Percentiles rank a stretch among this genome's conserved stretches.
phyloP scores from a whole-genome alignment of 2,888 invertebrate species.

The Shargacucullia verbasci region DNA sequence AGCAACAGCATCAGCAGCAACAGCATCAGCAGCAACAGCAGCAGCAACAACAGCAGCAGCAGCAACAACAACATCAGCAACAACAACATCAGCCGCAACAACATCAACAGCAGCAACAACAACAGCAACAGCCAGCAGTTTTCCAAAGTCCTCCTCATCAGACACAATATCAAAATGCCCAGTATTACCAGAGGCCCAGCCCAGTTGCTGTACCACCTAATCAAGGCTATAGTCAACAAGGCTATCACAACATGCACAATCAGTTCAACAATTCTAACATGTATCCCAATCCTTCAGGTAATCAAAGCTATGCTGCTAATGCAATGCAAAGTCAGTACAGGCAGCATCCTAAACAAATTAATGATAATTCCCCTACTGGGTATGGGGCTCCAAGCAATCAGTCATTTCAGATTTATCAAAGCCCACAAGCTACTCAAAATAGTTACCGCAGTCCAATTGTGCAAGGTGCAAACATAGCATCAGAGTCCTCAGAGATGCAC shows the following conservation, averaged over 20 bases:
- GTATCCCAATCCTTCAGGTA: conserved; percentile 71
- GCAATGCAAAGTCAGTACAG: conserved; percentile 77
- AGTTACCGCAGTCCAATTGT: conserved; percentile 68
- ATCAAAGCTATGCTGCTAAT: conserved; percentile 76
- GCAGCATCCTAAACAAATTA: conserved; percentile 73
- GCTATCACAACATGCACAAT: conserved; percentile 74
- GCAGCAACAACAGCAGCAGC: conserved; percentile 57
- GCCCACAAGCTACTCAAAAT: conserved; percentile 76
- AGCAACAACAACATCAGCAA: conserved; percentile 57
- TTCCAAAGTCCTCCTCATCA: conserved; percentile 85
- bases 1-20: conserved; percentile 63
- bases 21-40: conserved; percentile 63
- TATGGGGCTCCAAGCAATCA: conserved; percentile 72
- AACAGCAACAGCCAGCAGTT: conserved; percentile 57
- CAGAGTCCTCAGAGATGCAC: conserved; percentile 68
- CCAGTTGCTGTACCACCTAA: conserved; percentile 68
- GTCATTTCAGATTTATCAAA: conserved; percentile 83
- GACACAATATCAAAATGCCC: conserved; percentile 78
- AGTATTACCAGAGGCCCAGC: conserved; percentile 80
- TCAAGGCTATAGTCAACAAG: conserved; percentile 75
- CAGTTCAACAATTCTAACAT: conserved; percentile 76
- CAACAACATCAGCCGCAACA: conserved; percentile 65
- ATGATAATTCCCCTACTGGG: conserved; percentile 67
- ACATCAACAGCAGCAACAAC: conserved; percentile 58
- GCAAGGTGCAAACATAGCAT: conserved; percentile 61